Base-by-base conservation (phyloP, 35 echinoderm and acorn worm species). In the Eucidaris tribuloides region DNA sequence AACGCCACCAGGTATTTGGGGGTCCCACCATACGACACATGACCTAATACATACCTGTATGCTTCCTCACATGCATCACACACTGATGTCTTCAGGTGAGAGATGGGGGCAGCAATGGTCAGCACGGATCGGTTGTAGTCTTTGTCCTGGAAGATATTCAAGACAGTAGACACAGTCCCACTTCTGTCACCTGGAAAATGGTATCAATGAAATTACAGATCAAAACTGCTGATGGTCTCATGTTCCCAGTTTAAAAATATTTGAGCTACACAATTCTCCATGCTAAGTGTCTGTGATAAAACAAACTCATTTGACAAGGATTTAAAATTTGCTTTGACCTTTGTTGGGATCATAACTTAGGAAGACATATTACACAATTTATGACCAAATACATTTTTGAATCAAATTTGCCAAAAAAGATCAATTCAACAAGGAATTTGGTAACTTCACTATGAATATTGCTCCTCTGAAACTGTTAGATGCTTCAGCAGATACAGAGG, bases 51-150 rank as follows among this genome's bases (percentile, higher is more conserved):
- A 28, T 43, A 72, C 66, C 66, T 50, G 65, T 71, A 80, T 15
- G 86, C 85, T 24, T 71, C 48, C 29, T 34, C 42, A 49, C 94
- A 91, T 77, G 94, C 89, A 46, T 64, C 66, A 74, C 84, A 82
- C n/a, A 98, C 82, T 41, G 82, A 81, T 33, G 88, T 31, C 4
- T 62, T 39, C 36, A 98, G 58, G 62, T 83, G 36, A 20, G 81
- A 39, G 9, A 93, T 70, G 14, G 86, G 94, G 2, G 90, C 94
- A 62, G 82, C 94, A 27, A 98, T 98, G 24, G 94, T 98, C 37
- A 98, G 57, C 32, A 98, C 94, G 1, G 94, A 98, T 18, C 94
- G 85, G 43, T 98, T 98, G 83, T 98, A 98, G 46, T 93, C 94
- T 17, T 52, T 81, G 77, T 98, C 94, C 28, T 49, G 70, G 46